These are phyloP conservation scores for Pelecanus crispus DNA, from an alignment of 2,113 vertebrate species.

Conservation along the genomic window DNA sequence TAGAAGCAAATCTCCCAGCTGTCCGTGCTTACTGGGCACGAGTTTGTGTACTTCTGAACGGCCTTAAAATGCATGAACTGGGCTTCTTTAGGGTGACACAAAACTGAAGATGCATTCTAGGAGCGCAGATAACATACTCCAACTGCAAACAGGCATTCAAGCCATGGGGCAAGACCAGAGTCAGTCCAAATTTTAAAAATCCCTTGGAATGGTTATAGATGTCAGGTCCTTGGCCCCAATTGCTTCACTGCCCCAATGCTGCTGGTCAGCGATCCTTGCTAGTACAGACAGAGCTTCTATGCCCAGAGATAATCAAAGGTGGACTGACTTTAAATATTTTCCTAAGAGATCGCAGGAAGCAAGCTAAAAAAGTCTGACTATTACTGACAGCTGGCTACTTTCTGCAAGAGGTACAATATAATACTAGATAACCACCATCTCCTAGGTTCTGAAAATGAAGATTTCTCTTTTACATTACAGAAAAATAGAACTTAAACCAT, in stretches of 20 bases:
- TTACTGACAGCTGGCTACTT: not conserved
- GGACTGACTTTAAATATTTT: not conserved
- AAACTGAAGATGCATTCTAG: not conserved
- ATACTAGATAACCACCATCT: not conserved
- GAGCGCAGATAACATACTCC: not conserved
- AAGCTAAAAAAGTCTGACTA: not conserved
- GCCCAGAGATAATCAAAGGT: not conserved
- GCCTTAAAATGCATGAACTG: not conserved
- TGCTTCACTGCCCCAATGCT: not conserved
- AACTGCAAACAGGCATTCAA: not conserved
- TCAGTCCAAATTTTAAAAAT: not conserved
- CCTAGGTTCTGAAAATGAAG: not conserved
- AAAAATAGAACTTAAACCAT: not conserved
- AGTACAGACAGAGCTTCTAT: not conserved
- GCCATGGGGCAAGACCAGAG: not conserved
- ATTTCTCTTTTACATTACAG: not conserved
- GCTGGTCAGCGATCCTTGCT: not conserved
- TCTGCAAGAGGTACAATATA: not conserved
- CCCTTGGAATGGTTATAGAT: not conserved
- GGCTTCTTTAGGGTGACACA: not conserved
- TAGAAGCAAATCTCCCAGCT: not conserved
- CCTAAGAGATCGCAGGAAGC: not conserved
- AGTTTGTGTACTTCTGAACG: not conserved
- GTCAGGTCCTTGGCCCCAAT: not conserved
- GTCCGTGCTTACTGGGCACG: not conserved